These are phyloP conservation scores for Poecilia picta DNA, from an alignment of 2,797 vertebrate genomes.

Conservation along the genomic window DNA sequence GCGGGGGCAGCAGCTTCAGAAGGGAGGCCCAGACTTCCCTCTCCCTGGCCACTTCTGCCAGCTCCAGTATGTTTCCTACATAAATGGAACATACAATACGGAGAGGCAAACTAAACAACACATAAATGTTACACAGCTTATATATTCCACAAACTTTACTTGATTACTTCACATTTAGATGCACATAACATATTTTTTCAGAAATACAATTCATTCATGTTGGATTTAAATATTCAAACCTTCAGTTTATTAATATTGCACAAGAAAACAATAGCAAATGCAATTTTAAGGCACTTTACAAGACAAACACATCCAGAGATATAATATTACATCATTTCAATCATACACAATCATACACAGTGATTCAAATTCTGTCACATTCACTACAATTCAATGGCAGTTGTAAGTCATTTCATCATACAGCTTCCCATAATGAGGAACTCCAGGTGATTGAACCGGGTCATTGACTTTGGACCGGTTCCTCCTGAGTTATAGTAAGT, in stretches of 20 bases:
- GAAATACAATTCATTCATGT: background rate
- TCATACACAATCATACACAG: background rate
- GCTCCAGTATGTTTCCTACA: background rate
- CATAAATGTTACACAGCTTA: background rate
- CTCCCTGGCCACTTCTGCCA: too few species aligned
- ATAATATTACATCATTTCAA: background rate
- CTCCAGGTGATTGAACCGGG: background rate
- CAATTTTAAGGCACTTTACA: background rate
- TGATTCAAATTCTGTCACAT: background rate
- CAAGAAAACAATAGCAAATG: background rate
- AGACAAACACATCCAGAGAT: background rate
- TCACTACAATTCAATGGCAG: background rate
- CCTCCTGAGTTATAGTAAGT: background rate
- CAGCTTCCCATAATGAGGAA: background rate
- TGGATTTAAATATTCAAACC: background rate
- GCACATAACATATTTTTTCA: too few species aligned
- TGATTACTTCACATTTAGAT: background rate
- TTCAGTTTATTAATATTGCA: background rate
- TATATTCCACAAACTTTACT: background rate
- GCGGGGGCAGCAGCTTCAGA: too few species aligned
- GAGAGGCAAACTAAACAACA: background rate
- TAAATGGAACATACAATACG: background rate
- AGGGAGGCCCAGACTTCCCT: too few species aligned
- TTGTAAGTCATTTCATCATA: background rate
- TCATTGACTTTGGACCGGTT: background rate